Base-by-base conservation (phyloP, 2,113 vertebrate genomes). In the Uropsilus gracilis region DNA sequence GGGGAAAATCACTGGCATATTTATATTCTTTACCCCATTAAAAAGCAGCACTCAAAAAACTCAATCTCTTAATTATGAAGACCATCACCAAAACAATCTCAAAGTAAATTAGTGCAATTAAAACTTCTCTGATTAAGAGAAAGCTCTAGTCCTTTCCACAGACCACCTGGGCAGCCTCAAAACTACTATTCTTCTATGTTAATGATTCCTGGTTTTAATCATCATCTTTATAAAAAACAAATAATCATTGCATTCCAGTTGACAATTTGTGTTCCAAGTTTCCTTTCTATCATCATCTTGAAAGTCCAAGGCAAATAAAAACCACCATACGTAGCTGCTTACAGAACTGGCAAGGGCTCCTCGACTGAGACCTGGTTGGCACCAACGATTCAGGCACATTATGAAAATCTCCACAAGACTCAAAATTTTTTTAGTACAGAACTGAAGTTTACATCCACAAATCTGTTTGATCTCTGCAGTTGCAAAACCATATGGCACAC, bases 401-500 rank as follows among this genome's bases (percentile, higher is more conserved):
- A 96, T 94, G 92, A 95, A 97, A 97, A 97, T 96, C 95, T 96
- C 96, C 90, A 95, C 84, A 97, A 53, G 1, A 96, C 85, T 95
- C 71, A 73, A 72, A 71, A 59, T 9, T 22, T 22, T 86, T 88
- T 73, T 94, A 96, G 92, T 91, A 90, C 72, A 96, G 85, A 97
- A 96, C 93, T 95, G 46, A 94, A 95, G 95, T 97, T 97, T 97
- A 96, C 90, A 97, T 96, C 97, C 92, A 95, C 96, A 97, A 97
- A 96, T 97, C 95, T 97, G 96, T 96, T 97, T 97, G 95, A 97
- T 96, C 97, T 95, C 94, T 97, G 96, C 91, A 96, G 94, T 95
- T 96, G 92, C 95, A 97, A 97, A 97, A 96, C 97, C 97, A 97
- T 97, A 97, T 96, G 97, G 97, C 90, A 96, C 85, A 95, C 84